Evolutionary conservation across 2,888 invertebrate genomes (phyloP), one percentile per base, ranked within the genome.

Genomic region (Lepetodrilus schrolli): DNA sequence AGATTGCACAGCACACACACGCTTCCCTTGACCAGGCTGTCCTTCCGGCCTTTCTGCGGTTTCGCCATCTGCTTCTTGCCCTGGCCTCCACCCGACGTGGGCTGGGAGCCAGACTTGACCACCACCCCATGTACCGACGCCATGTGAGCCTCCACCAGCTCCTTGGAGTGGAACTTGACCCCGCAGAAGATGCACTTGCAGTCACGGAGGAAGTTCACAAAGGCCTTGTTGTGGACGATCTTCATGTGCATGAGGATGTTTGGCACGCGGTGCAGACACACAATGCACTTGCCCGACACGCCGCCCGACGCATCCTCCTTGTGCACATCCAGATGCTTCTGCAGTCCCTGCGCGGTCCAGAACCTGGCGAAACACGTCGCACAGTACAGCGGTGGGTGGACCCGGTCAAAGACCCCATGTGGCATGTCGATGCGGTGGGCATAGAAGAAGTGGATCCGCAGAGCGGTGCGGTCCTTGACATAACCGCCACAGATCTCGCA

Each of bases 401-500:
- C 79, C 7, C 83, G 78, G 26, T 81, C 83, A 70, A 89, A 86
- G 37, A 87, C 80, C 23, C 82, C 81, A 75, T 83, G 83, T n/a
- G 87, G 86, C 78, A 89, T 82, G 70, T 89, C 88, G 47, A 88
- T 86, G 93, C 97, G 97, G 91, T 98, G 98, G 90, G 97, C 97
- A 96, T 96, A 97, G 89, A 96, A 97, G 96, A 98, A 97, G 89
- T 98, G 98, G 90, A 97, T 97, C 79, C 97, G 93, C 78, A 98
- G 92, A 89, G 97, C 96, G 87, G 97, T 96, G 87, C 97, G 92
- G 91, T 98, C 97, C 92, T 97, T 96, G 78, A 98, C 97, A 89
- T 97, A 97, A 23, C 97, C 97, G 88, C 98, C 98, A 91, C 98
- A 98, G 79, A 98, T 97, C 92, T 98, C 98, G 91, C 98, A 98